phyloP scores from a whole-genome alignment of 2,797 vertebrate genomes.

The Sitta carolinensis region DNA sequence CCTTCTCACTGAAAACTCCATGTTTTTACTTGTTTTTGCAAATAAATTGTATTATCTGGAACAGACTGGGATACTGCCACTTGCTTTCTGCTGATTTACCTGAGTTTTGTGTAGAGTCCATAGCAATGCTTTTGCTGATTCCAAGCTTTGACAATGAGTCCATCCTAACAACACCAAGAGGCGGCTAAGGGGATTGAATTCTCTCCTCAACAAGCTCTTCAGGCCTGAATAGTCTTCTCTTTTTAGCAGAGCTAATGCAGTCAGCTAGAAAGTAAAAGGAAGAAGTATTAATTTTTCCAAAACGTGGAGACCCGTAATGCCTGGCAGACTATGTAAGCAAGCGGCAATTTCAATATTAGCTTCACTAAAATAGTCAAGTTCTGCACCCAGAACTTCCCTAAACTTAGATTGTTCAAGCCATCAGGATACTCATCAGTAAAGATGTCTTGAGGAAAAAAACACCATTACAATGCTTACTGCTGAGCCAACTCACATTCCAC shows the following conservation, averaged over 20 bases:
- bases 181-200: constrained; percentile 89
- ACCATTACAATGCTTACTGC: neutral
- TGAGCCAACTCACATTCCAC: neutral
- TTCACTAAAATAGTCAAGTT: neutral
- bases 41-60: neutral
- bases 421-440: neutral
- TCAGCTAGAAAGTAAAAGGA: constrained; percentile 78
- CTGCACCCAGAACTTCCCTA: neutral
- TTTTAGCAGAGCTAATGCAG: constrained; percentile 88
- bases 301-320: neutral
- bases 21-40: neutral
- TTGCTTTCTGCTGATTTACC: constrained; percentile 70
- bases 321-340: neutral
- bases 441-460: neutral
- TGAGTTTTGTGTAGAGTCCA: constrained; percentile 82
- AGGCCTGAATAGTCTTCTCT: constrained; percentile 87
- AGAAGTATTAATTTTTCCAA: neutral
- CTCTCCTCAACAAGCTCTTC: constrained; percentile 79
- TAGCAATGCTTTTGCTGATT: constrained; percentile 85
- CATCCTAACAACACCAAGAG: constrained; percentile 93
- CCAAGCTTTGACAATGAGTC: constrained; percentile 89
- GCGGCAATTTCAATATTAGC: neutral
- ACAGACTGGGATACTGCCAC: neutral
- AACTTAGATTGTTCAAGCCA: neutral
- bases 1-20: neutral